Conservation (phyloP, 2,113 vertebrate species). For the Perca schrenkii region DNA sequence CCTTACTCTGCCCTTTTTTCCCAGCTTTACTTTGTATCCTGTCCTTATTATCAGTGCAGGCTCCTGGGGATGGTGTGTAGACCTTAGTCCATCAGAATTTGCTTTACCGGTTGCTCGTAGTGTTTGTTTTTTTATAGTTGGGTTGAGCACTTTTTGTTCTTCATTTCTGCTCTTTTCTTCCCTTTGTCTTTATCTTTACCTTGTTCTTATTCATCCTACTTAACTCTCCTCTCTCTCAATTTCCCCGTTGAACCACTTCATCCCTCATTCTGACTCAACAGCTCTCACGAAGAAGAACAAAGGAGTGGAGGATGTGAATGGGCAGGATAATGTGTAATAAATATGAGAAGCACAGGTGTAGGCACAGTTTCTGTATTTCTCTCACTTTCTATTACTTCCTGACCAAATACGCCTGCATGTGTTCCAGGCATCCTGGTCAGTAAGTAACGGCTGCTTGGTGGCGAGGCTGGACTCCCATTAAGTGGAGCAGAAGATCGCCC, state of each 20-base stretch:
- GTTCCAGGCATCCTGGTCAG: slow-evolving; percentile 47
- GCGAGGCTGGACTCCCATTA: slow-evolving; percentile 42
- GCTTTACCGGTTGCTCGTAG: slow-evolving; percentile 18
- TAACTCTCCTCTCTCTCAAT: slow-evolving; percentile 26
- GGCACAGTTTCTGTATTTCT: slow-evolving; percentile 45
- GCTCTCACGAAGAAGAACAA: slow-evolving; percentile 56
- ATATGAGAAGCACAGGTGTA: slow-evolving; percentile 55
- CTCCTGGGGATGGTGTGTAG: slow-evolving; percentile 32
- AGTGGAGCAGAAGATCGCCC: slow-evolving; percentile 64
- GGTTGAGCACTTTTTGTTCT: slow-evolving; percentile 23
- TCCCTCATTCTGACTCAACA: slow-evolving; percentile 64
- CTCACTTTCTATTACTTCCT: slow-evolving; percentile 25
- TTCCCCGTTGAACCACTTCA: slow-evolving; percentile 59
- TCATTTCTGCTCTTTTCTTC: slow-evolving; percentile 31
- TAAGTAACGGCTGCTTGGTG: slow-evolving; percentile 37
- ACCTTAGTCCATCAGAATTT: slow-evolving; percentile 42
- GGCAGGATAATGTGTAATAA: slow-evolving; percentile 46
- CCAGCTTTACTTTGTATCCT: slow-evolving; percentile 21
- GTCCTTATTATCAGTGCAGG: slow-evolving; percentile 38
- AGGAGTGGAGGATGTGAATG: slow-evolving; percentile 59
- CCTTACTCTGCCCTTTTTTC: slow-evolving; percentile 17
- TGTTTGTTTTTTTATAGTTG: slow-evolving; percentile 30
- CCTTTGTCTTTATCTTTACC: slow-evolving; percentile 43
- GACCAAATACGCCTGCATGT: slow-evolving; percentile 24
- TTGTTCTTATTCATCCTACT: slow-evolving; percentile 46